Base-by-base conservation (phyloP, 2,113 vertebrate genomes). In the Hippocampus comes region DNA sequence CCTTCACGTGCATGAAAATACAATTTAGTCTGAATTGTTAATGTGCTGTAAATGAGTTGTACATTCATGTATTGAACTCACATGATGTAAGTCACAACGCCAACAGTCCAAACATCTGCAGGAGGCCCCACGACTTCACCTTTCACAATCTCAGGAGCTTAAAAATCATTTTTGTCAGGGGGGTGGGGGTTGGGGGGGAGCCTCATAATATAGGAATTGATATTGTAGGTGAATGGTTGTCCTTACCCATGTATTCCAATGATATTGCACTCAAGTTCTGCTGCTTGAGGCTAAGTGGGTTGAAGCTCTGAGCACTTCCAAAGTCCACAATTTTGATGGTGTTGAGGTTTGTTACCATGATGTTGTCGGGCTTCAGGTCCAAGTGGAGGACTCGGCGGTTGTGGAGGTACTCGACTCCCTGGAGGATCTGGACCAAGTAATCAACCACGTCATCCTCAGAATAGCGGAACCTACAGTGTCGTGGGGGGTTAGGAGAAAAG, bases 141-240 rank as follows among this genome's bases (percentile, higher is more conserved):
- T 74, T 95, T 98, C 61, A 99, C 83, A 93, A 97, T 93, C 84
- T 99, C 97, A 15, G 96, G 97, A 64, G 96, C 97, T 99, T 46
- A 34, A 63, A 83, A 63, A 82, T 55, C n/a, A 71, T 27, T 86
- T 46, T n/a, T 56, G 6, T 53, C 25, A 49, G 27, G 15, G 77
- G 25, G 30, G 34, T 27, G 43, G 30, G 30, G 43, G 27, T 0
- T 12, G 78, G 23, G 30, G 34, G n/a, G 43, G 69, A 21, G 17
- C 1, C 8, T 27, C 57, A 30, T 60, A 15, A 15, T 18, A 15
- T 5, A 60, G 12, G 25, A 60, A 60, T 60, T 30, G 57, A 30
- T 27, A 27, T 25, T 61, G 2, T 25, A 48, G 1, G 46, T 66
- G 8, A 66, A 48, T 9, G 64, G 38, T 41, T 74, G 21, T 8